A percentile compares a stretch with the other conserved stretches of the same genome.
phyloP scores from a whole-genome alignment of 1,140 invertebrate species.

The Portunus trituberculatus region DNA sequence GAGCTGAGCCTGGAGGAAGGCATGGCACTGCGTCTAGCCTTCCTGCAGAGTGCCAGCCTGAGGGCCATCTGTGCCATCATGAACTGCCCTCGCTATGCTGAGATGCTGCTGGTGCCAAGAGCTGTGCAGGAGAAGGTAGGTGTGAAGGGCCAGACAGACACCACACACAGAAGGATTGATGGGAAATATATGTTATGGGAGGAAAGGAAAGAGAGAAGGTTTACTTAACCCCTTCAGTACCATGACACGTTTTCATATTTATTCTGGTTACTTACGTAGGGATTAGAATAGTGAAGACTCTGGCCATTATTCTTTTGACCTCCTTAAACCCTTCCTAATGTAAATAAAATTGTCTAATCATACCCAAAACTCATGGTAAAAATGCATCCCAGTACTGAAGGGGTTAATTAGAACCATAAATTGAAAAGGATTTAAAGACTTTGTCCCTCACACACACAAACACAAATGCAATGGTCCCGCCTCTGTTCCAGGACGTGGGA shows the following conservation, averaged over 20 bases:
- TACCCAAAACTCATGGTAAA: too few relatives aligned
- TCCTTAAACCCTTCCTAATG: too few relatives aligned
- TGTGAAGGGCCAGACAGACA: constrained; percentile 25
- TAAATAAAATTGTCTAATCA: too few relatives aligned
- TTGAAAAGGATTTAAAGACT: neutral
- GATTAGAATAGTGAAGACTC: too few relatives aligned
- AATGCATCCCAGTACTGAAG: too few relatives aligned
- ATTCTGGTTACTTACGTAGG: too few relatives aligned
- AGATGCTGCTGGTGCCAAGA: constrained; percentile 83
- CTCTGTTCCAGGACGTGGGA: constrained; percentile 57
- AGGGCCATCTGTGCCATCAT: constrained; percentile 83
- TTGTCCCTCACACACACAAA: neutral
- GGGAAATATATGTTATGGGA: too few relatives aligned
- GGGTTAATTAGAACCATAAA: neutral
- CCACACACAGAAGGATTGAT: too few relatives aligned
- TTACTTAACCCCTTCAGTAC: too few relatives aligned
- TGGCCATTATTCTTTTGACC: too few relatives aligned
- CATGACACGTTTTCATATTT: too few relatives aligned
- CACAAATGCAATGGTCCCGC: neutral
- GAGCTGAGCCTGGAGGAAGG: constrained; percentile 81
- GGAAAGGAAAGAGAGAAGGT: neutral
- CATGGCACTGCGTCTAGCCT: constrained; percentile 81
- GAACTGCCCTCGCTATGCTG: constrained; percentile 82
- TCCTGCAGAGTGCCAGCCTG: constrained; percentile 84
- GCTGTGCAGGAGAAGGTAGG: constrained; percentile 71